Base-by-base conservation (phyloP, 1,140 invertebrate genomes). In the Globodera rostochiensis region DNA sequence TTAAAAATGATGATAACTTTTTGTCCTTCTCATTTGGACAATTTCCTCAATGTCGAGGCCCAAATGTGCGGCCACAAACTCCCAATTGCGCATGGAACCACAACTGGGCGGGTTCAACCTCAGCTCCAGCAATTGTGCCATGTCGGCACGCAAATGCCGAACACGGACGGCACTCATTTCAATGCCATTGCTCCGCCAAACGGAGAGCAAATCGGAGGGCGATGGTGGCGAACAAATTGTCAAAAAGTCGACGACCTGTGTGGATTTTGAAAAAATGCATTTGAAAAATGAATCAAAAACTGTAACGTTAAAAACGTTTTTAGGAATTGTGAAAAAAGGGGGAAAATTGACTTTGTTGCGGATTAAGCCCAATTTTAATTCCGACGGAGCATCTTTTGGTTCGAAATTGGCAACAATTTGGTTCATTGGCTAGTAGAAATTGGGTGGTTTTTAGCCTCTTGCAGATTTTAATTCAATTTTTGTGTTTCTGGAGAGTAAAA, bases 21-120 rank as follows among this genome's bases (percentile, higher is more conserved):
- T 36, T n/a, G 45, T 73, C 50, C 11, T 50, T 8, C 66, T 21
- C 67, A 49, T 50, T 46, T 71, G 47, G 9, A 80, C 73, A 80
- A 80, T 80, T 57, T 80, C 60, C 45, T 80, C 79, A 73, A 80
- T 80, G n/a, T 74, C 74, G 50, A 80, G 57, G 8, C 79, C 79
- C 74, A 80, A 36, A 57, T 64, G 64, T 25, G 78, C 78, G 2
- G 81, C 81, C 66, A 82, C 36, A 81, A 50, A 82, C 73, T 82
- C 81, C 81, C 81, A 82, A 70, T 82, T 82, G 50, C 81, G 67
- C 81, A 82, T 82, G n/a, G 81, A 83, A 25, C 81, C 81, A 70
- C 57, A 60, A 9, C 69, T 47, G 36, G 81, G 47, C 6, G 81
- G n/a, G 49, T 76, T 83, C 36, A 82, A 64, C 13, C 81, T 4